Conservation (phyloP, 1,140 invertebrate genomes). For the Drosophila punjabiensis region DNA sequence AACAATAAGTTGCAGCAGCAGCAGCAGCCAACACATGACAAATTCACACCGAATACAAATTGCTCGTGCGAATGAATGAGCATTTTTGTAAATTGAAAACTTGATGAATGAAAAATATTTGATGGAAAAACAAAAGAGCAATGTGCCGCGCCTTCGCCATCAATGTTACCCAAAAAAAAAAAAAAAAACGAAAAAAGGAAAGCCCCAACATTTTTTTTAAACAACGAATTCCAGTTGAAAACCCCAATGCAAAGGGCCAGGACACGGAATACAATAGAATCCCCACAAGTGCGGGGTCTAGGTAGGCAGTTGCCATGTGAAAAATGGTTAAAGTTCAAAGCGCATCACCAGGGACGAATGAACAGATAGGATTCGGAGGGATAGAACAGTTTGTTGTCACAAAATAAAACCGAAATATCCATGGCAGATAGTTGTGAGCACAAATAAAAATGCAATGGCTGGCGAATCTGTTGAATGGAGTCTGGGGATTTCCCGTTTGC, state of each 20-base stretch:
- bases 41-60: slow-evolving; percentile 84
- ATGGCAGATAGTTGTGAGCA: slow-evolving; percentile 32
- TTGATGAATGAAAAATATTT: slow-evolving; percentile 84
- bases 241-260: slow-evolving; percentile 7
- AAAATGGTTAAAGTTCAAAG: slow-evolving; percentile 55
- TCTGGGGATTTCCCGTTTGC: slow-evolving; percentile 31
- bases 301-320: slow-evolving; percentile 46
- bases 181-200: slow-evolving; percentile 3
- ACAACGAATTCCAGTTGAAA: slow-evolving; percentile 37
- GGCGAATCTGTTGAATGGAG: slow-evolving; percentile 46
- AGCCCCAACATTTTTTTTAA: slow-evolving; percentile 39
- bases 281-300: slow-evolving; percentile 1
- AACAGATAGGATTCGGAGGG: slow-evolving; percentile 27
- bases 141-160: slow-evolving; percentile 37
- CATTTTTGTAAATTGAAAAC: slow-evolving; percentile 84
- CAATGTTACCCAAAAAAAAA: slow-evolving; percentile 3
- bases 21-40: slow-evolving; percentile 67
- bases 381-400: slow-evolving; percentile 51
- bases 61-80: slow-evolving; percentile 83
- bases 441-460: slow-evolving; percentile 40
- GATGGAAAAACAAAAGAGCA: slow-evolving; percentile 82
- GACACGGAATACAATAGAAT: slow-evolving; percentile 30
- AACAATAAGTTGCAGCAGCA: slow-evolving; percentile 52
- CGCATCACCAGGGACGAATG: slow-evolving; percentile 19
- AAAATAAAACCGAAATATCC: slow-evolving; percentile 32